Evolutionary conservation across 2,113 vertebrate species (phyloP).

Genomic region (Cathartes aura): DNA sequence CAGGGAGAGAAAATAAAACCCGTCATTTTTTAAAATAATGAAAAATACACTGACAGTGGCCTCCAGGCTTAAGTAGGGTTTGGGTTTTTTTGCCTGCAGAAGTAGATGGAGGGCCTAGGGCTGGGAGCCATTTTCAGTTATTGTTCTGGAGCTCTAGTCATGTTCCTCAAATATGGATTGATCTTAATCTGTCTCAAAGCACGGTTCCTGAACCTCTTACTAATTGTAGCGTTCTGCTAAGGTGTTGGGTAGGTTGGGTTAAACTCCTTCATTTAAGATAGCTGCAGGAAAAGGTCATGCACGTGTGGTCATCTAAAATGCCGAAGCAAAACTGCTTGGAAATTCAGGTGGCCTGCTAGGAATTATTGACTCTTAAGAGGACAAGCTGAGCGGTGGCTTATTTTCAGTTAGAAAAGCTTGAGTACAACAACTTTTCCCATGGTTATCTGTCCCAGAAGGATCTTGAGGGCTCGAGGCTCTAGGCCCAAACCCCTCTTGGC

Average conservation of each 20-base stretch:
- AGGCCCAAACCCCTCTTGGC: background rate
- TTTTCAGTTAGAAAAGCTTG: background rate
- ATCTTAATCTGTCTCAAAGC: background rate
- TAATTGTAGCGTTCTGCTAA: background rate
- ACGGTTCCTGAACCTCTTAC: fast-evolving
- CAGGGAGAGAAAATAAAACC: background rate
- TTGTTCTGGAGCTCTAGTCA: background rate
- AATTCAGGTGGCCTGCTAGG: background rate
- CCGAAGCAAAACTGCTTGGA: background rate
- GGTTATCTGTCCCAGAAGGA: background rate
- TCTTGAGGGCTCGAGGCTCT: background rate
- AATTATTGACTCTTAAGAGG: background rate
- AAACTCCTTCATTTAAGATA: background rate
- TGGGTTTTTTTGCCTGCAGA: background rate
- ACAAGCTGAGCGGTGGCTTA: background rate
- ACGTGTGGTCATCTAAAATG: background rate
- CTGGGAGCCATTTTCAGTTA: background rate
- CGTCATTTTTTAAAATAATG: background rate
- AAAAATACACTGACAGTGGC: background rate
- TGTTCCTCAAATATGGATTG: background rate
- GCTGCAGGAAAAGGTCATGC: background rate
- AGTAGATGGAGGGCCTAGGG: background rate
- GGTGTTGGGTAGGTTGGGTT: background rate
- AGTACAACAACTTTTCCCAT: background rate
- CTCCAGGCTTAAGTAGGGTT: background rate